These are phyloP conservation scores for Scelioninae gen. 1 DNA, from an alignment of 2,888 invertebrate species.

Conservation along the genomic window DNA sequence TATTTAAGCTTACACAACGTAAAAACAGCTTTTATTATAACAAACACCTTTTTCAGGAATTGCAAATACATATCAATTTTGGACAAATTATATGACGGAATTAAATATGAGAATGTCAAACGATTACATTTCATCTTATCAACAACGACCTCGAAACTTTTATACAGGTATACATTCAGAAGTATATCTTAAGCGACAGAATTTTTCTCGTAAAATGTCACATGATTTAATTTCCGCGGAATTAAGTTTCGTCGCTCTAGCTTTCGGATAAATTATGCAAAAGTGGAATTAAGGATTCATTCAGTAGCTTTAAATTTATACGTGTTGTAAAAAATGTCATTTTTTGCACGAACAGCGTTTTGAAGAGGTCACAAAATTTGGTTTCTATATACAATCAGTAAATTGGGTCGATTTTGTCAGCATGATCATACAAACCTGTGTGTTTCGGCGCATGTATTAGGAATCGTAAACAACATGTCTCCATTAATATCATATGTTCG, in stretches of 20 bases:
- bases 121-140: not conserved
- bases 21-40: too few relatives aligned
- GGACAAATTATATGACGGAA: not conserved
- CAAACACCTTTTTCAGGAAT: too few relatives aligned
- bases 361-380: not conserved
- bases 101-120: not conserved
- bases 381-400: slow-evolving; percentile 5
- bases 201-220: slow-evolving; percentile 39
- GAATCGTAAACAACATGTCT: slow-evolving; percentile 21
- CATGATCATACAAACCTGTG: slow-evolving; percentile 10
- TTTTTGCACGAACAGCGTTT: slow-evolving; percentile 10
- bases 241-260: slow-evolving; percentile 27
- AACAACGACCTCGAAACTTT: slow-evolving; percentile 6
- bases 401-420: slow-evolving; percentile 42
- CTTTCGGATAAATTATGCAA: slow-evolving; percentile 45
- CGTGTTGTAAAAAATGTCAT: not conserved
- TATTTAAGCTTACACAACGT: too few relatives aligned
- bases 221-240: slow-evolving; percentile 33
- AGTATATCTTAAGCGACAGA: slow-evolving; percentile 2
- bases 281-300: slow-evolving; percentile 39
- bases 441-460: slow-evolving; percentile 31
- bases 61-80: not conserved
- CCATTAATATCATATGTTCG: slow-evolving; percentile 25
- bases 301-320: slow-evolving; percentile 26
- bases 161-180: slow-evolving; percentile 1